Percentiles rank a stretch among this genome's conserved stretches.
These are phyloP conservation scores for Glandiceps talaboti DNA, from an alignment of 53 echinoderm and acorn worm species.

Conservation along the genomic window DNA sequence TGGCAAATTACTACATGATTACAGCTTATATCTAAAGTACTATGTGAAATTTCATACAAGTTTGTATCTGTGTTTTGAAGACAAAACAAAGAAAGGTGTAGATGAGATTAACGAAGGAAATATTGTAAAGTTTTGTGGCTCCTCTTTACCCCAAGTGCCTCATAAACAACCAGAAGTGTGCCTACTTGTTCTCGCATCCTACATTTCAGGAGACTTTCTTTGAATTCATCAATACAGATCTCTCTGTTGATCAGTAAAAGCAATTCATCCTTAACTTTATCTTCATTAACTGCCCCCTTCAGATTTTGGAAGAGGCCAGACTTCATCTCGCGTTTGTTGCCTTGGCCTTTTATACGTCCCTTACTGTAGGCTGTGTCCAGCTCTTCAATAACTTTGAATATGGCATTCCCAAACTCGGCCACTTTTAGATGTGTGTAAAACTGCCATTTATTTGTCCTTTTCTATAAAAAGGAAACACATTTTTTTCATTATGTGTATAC, in stretches of 20 bases:
- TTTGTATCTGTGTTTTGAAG: no score
- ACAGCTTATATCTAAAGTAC: no score
- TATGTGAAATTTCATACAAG: no score
- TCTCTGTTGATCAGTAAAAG: neutral
- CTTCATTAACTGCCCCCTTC: neutral
- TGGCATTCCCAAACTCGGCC: neutral
- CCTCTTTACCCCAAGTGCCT: neutral
- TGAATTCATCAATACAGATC: neutral
- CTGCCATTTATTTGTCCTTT: neutral
- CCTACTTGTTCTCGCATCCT: neutral
- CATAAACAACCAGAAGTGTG: neutral
- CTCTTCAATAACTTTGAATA: neutral
- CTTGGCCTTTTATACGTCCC: neutral
- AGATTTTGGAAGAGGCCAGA: neutral
- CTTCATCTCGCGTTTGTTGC: neutral
- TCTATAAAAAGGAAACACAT: neutral
- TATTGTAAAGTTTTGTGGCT: neutral
- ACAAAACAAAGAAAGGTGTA: no score
- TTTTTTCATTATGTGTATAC: no score
- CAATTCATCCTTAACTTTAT: neutral
- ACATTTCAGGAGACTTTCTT: neutral
- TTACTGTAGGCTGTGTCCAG: neutral
- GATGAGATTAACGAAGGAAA: no score
- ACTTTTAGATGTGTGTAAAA: neutral
- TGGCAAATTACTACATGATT: no score